Conservation (phyloP, 1,140 invertebrate genomes). For the Ooceraea biroi region DNA sequence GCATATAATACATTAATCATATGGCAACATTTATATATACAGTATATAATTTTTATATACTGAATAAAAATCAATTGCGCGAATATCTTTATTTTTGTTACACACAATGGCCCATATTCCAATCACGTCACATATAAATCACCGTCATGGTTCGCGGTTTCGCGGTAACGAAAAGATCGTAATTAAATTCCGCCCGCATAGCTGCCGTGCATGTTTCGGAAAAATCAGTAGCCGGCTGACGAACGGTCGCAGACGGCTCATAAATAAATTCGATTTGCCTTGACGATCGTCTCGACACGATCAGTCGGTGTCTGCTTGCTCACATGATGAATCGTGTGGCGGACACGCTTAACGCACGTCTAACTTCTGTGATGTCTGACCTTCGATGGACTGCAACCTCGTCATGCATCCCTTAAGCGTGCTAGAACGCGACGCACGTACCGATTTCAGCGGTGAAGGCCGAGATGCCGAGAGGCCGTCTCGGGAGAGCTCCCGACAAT, state of each 20-base stretch:
- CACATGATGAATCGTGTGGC: conserved; percentile 22
- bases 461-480: conserved; percentile 14
- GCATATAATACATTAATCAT: not conserved
- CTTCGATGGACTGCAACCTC: conserved; percentile 59
- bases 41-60: no score
- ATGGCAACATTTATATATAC: no score
- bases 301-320: conserved; percentile 14
- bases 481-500: not conserved
- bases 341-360: conserved; percentile 27
- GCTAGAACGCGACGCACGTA: conserved; percentile 55
- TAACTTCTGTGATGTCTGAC: conserved; percentile 53
- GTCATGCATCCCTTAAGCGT: conserved; percentile 64
- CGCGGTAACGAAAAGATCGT: not conserved
- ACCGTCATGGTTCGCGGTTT: conserved; percentile 9
- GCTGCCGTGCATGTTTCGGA: conserved; percentile 41
- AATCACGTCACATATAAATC: conserved; percentile 47
- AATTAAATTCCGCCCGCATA: conserved; percentile 59
- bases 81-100: not conserved
- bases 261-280: conserved; percentile 64
- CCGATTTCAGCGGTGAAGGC: conserved; percentile 67
- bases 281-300: conserved; percentile 22
- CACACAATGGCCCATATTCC: conserved; percentile 21
- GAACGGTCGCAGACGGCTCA: conserved; percentile 44
- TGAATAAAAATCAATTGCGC: no score
- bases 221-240: conserved; percentile 59